Evolutionary conservation across 2,797 vertebrate species (phyloP).

Genomic region (Chromis chromis): DNA sequence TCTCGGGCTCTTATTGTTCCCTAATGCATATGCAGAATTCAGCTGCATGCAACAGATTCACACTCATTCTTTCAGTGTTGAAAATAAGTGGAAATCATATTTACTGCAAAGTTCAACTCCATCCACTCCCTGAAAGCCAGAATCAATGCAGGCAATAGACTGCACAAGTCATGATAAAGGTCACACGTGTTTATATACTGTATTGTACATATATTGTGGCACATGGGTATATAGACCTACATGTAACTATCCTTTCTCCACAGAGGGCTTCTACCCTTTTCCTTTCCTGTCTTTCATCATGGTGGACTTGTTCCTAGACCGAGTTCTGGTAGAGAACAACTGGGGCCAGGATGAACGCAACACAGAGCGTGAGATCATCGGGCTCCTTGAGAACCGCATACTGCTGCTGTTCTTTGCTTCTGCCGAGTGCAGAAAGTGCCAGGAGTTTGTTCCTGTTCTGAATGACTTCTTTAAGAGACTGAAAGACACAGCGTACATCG

Average conservation of each 20-base stretch:
- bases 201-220: neutral
- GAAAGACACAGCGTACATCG: constrained; percentile 88
- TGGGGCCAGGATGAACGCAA: constrained; percentile 86
- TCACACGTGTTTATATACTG: too few relatives aligned
- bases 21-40: neutral
- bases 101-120: constrained; percentile 10
- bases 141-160: neutral
- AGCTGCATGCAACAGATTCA: neutral
- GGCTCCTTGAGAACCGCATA: constrained; percentile 86
- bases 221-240: neutral
- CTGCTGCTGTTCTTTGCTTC: constrained; percentile 87
- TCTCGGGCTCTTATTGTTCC: neutral
- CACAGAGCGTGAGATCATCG: constrained; percentile 81
- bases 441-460: constrained; percentile 82
- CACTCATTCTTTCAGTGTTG: neutral
- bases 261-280: constrained; percentile 8
- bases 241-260: constrained; percentile 1
- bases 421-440: constrained; percentile 75
- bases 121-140: neutral
- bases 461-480: constrained; percentile 86
- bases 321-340: constrained; percentile 86
- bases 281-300: constrained; percentile 65
- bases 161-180: neutral
- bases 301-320: constrained; percentile 86
- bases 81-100: constrained; percentile 1